These are phyloP conservation scores for Forbesichthys agassizii DNA, from an alignment of 2,113 vertebrate species.

Conservation along the genomic window DNA sequence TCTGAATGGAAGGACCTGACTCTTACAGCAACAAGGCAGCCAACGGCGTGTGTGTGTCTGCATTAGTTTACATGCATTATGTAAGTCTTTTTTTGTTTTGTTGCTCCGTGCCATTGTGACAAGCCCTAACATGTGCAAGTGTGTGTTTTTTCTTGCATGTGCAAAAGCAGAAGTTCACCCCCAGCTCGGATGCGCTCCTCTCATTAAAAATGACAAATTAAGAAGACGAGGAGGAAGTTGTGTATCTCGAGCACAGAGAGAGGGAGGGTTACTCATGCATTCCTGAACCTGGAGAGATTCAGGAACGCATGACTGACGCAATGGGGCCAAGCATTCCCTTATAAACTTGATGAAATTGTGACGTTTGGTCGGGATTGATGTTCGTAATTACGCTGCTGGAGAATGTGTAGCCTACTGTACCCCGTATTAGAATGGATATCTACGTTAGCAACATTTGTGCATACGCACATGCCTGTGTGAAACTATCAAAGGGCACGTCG, in stretches of 20 bases:
- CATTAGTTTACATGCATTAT: neutral
- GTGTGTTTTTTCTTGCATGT: neutral
- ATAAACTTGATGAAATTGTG: constrained; percentile 39
- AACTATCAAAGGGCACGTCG: constrained; percentile 45
- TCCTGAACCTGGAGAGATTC: constrained; percentile 39
- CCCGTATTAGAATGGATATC: constrained; percentile 27
- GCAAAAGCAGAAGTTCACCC: constrained; percentile 33
- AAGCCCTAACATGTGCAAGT: neutral
- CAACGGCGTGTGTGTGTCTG: constrained; percentile 4
- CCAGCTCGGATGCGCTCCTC: constrained; percentile 24
- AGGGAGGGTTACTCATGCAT: constrained; percentile 53
- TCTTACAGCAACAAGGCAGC: constrained; percentile 20
- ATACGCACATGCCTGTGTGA: constrained; percentile 32
- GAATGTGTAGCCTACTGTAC: constrained; percentile 13
- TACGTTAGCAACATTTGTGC: constrained; percentile 26
- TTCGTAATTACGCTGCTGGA: constrained; percentile 26
- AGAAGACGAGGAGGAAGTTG: constrained; percentile 38
- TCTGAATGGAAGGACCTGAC: constrained; percentile 21
- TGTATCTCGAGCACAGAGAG: constrained; percentile 42
- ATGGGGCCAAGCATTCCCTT: constrained; percentile 32
- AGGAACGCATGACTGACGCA: constrained; percentile 53
- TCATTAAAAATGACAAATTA: constrained; percentile 48
- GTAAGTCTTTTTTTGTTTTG: neutral
- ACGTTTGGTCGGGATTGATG: constrained; percentile 24
- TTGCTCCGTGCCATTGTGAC: neutral